These are phyloP conservation scores for Leuctra nigra DNA, from an alignment of 2,888 invertebrate genomes.

Conservation along the genomic window DNA sequence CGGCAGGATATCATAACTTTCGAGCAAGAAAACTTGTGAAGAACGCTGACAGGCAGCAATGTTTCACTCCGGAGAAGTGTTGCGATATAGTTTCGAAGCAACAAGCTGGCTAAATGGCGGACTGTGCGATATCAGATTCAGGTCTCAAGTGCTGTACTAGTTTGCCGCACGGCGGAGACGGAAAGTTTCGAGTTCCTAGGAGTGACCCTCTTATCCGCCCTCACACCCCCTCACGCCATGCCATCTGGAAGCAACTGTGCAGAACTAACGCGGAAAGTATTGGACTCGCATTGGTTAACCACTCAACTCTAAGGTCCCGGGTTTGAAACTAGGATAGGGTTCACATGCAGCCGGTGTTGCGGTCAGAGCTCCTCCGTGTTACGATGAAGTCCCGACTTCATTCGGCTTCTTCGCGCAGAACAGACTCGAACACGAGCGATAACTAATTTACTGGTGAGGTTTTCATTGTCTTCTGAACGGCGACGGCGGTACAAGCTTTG, in stretches of 20 bases:
- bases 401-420: too few relatives aligned
- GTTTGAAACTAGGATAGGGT: background rate
- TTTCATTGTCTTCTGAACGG: background rate
- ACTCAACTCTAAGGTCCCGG: conserved; percentile 17
- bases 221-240: background rate
- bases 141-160: background rate
- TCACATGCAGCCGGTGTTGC: conserved; percentile 9
- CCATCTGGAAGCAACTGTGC: conserved; percentile 25
- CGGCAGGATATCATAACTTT: too few relatives aligned
- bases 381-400: background rate
- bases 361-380: conserved; percentile 1
- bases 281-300: conserved; percentile 25
- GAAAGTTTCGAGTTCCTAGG: conserved; percentile 14
- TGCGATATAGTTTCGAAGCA: too few relatives aligned
- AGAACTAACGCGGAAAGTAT: conserved; percentile 26
- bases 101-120: too few relatives aligned
- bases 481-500: background rate
- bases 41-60: too few relatives aligned
- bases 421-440: background rate
- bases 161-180: background rate
- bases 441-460: background rate
- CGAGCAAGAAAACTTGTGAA: too few relatives aligned
- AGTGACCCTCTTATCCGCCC: conserved; percentile 1
- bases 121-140: background rate
- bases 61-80: too few relatives aligned